Percentiles rank a stretch among this genome's conserved stretches.
Conservation (phyloP, 2,113 vertebrate genomes). For the Chaetops frenatus region DNA sequence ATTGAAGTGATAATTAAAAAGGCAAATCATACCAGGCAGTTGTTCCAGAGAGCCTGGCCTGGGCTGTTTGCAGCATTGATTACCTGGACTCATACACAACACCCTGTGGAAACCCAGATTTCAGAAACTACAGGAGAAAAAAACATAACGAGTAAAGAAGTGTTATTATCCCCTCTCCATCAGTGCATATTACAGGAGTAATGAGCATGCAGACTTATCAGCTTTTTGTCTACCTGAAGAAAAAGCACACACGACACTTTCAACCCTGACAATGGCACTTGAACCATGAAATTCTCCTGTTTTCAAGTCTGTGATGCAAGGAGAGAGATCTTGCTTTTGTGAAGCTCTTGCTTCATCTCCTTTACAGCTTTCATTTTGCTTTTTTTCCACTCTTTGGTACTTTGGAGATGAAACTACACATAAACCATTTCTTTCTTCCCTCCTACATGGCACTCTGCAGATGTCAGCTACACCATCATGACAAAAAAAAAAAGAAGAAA, state of each 20-base stretch:
- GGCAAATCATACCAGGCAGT: neutral
- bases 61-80: neutral
- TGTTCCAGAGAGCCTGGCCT: neutral
- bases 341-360: neutral
- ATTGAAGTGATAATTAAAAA: conserved; percentile 36
- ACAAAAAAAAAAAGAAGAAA: too few relatives aligned
- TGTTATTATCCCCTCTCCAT: neutral
- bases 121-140: neutral
- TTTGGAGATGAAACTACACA: neutral
- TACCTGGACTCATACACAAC: neutral
- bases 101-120: neutral
- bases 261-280: neutral
- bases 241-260: neutral
- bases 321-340: neutral
- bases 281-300: neutral
- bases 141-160: neutral
- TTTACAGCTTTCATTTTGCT: neutral
- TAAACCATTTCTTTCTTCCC: neutral
- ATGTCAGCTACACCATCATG: neutral
- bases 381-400: neutral
- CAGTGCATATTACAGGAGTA: neutral
- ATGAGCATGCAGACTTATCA: neutral
- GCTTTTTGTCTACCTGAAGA: neutral
- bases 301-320: neutral
- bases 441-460: neutral